Evolutionary conservation across 1,140 invertebrate genomes (phyloP), one percentile per base, ranked within the genome.

Genomic region (Hydropsyche tenuis): DNA sequence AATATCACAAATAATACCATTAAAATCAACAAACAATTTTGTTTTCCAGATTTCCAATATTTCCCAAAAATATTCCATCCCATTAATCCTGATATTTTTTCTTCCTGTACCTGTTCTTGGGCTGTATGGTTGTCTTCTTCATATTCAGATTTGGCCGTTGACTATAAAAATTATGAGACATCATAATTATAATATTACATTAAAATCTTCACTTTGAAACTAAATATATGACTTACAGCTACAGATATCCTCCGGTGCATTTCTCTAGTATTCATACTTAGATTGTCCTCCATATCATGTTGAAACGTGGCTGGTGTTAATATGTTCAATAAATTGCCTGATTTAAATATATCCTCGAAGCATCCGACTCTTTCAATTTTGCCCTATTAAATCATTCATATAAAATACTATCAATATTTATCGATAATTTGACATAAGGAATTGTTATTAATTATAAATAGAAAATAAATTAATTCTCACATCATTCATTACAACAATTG

Each of bases 401-500:
- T 51, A 51, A 30, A 66, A 71, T 18, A 46, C 18, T 20, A 71
- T 30, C 20, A 56, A 71, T 72, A 9, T 37, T 37, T 37, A 37
- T 37, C n/a, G n/a, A n/a, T n/a, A 14, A 9, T 45, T 45, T 9
- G 14, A 45, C 6, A 45, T 45, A 9, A 14, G 14, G 42, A 6
- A 45, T 45, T 14, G 7, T 45, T 45, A 45, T 45, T 45, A 14
- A 45, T 51, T 16, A n/a, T n/a, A 37, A 37, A 51, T 51, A 51
- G 9, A n/a, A 16, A 4, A 16, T 51, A 14, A 51, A 51, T 16
- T 4, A 62, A 37, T 46, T 53, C 69, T 72, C 51, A 77, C 93
- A 79, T 90, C 88, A 79, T 95, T 90, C 14, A 96, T 78, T 14
- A 95, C 87, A 5, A 94, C 82, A 76, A 96, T 93, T 72, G 88